Evolutionary conservation across 1,140 invertebrate species (phyloP), one percentile per base, ranked within the genome.

Genomic region (Zaprionus ornatus): DNA sequence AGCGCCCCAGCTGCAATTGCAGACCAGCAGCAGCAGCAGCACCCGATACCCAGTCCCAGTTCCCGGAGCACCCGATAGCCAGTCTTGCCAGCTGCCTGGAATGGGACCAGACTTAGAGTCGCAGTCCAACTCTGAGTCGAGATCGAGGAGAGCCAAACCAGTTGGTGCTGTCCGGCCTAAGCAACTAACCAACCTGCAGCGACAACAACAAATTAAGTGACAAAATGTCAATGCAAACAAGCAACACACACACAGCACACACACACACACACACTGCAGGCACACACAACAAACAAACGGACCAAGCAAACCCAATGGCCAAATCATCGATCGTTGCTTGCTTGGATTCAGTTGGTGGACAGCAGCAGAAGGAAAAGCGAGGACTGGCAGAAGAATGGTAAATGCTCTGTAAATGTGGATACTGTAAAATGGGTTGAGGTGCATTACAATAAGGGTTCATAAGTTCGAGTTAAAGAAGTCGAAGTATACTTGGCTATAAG

Each of bases 181-280:
- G n/a, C 70, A 68, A 54, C 59, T 62, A 71, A 64, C 63, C 74
- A 70, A 67, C 71, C 82, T 72, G 74, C 74, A 66, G 35, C 61
- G 32, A 50, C 48, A 75, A 83, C 75, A 87, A 82, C 84, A 91
- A 91, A 91, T 84, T 79, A 85, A 91, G 83, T 91, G 88, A 91
- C 88, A 88, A 91, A 91, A 85, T 91, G 81, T 91, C 88, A 88
- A 88, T 88, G 65, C 79, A 68, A 81, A 84, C 79, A 65, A 82
- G 72, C 65, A 54, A 60, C 17, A 32, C 35, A 63, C 37, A 48
- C 45, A 54, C 27, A 32, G 19, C 48, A 50, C 21, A 62, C 40
- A 42, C 25, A 62, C 40, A 42, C 25, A 42, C 23, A 15, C 23
- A 54, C 55, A 29, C 17, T 15, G 37, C 37, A 40, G 13, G 68